A percentile compares a stretch with the other conserved stretches of the same genome.
These are phyloP conservation scores for Meloidogyne hapla DNA, from an alignment of 1,140 invertebrate genomes.

Conservation along the genomic window DNA sequence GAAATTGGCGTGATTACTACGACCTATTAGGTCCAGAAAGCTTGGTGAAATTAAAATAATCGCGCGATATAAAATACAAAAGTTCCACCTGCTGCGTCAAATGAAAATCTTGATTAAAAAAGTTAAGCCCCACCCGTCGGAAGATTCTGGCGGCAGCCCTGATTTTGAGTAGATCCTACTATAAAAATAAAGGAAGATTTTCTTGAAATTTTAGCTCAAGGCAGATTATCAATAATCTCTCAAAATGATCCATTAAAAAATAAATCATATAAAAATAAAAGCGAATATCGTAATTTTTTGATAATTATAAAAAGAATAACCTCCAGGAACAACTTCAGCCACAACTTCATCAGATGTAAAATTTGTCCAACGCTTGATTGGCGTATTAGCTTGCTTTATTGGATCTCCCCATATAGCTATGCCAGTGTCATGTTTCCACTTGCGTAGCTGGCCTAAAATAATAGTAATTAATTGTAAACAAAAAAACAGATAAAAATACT, in stretches of 20 bases:
- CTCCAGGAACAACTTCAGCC: constrained; percentile 19
- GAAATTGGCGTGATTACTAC: too few relatives aligned
- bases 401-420: constrained; percentile 48
- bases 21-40: too few relatives aligned
- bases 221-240: not conserved
- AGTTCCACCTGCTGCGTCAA: too few relatives aligned
- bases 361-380: constrained; percentile 30
- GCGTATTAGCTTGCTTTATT: constrained; percentile 27
- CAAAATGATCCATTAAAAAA: not conserved
- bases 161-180: too few relatives aligned
- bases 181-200: too few relatives aligned
- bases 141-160: too few relatives aligned
- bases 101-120: too few relatives aligned
- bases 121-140: too few relatives aligned
- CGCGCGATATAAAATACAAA: too few relatives aligned
- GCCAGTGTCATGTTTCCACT: constrained; percentile 50
- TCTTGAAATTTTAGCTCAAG: too few relatives aligned
- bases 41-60: too few relatives aligned
- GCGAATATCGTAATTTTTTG: not conserved
- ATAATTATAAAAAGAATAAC: not conserved
- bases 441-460: constrained; percentile 33
- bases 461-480: not conserved
- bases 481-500: not conserved
- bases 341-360: constrained; percentile 30
- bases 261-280: not conserved